Conservation (phyloP, 1,140 invertebrate species). For the Amyelois transitella region DNA sequence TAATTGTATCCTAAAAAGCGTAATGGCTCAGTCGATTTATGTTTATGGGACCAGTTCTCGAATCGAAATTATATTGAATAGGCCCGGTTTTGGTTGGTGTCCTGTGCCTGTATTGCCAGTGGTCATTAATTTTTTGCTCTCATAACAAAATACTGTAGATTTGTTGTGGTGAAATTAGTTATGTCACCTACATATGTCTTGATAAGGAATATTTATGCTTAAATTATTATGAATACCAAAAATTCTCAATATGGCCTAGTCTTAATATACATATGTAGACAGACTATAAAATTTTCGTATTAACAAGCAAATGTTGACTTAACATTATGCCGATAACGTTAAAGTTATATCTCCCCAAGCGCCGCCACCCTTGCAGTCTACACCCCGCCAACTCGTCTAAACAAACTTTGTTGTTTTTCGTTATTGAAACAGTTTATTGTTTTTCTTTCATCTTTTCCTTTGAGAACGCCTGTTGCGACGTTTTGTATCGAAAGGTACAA, state of each 20-base stretch:
- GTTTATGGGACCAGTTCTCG: conserved; percentile 10
- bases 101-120: neutral
- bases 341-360: conserved; percentile 3
- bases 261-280: neutral
- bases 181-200: no score
- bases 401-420: conserved; percentile 63
- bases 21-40: conserved; percentile 18
- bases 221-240: no score
- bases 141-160: no score
- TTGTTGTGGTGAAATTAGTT: no score
- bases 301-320: conserved; percentile 24
- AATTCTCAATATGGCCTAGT: no score
- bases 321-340: conserved; percentile 25
- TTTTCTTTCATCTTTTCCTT: conserved; percentile 61
- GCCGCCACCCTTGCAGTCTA: conserved; percentile 9
- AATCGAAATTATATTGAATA: conserved; percentile 15
- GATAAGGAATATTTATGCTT: no score
- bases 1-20: conserved; percentile 27
- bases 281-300: neutral
- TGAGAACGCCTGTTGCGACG: conserved; percentile 31
- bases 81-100: neutral
- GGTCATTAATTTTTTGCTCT: neutral
- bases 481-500: conserved; percentile 11
- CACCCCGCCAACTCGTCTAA: conserved; percentile 46
- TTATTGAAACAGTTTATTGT: conserved; percentile 67